Percentiles rank a stretch among this genome's conserved stretches.
Evolutionary conservation across 2,797 vertebrate species (phyloP).

Genomic region (Rhinogobio ventralis): DNA sequence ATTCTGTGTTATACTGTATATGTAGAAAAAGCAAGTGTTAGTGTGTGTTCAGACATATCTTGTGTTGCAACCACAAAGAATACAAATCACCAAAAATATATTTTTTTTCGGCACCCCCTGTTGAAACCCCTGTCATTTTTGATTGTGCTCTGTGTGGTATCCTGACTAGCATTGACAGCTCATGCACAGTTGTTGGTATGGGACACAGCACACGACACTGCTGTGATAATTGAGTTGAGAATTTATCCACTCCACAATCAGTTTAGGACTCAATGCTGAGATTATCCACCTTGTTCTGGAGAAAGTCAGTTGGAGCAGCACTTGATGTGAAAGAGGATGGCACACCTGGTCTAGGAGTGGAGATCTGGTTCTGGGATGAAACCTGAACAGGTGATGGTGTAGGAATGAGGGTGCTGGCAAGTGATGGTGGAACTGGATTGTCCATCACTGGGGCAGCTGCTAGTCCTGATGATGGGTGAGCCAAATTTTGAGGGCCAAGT

Average conservation of each 20-base stretch:
- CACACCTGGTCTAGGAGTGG: slow-evolving; percentile 25
- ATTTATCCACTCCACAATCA: not conserved
- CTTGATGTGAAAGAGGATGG: slow-evolving; percentile 29
- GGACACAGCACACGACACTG: not conserved
- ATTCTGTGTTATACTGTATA: slow-evolving; percentile 9
- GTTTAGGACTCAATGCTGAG: slow-evolving; percentile 49
- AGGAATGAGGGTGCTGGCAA: slow-evolving; percentile 50
- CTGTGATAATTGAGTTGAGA: not conserved
- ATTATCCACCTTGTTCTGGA: slow-evolving; percentile 45
- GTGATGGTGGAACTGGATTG: slow-evolving; percentile 49
- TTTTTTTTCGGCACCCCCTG: not conserved
- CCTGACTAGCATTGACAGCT: not conserved
- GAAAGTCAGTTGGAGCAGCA: slow-evolving; percentile 10
- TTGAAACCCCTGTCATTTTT: not conserved
- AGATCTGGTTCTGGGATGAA: not conserved
- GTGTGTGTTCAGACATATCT: slow-evolving; percentile 40
- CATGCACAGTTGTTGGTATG: not conserved
- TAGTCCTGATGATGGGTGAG: slow-evolving; percentile 48
- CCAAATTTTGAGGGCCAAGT: slow-evolving; percentile 56
- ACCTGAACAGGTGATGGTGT: slow-evolving; percentile 49
- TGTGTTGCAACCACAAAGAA: slow-evolving; percentile 10
- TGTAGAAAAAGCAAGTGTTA: slow-evolving; percentile 20
- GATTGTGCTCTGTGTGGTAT: not conserved
- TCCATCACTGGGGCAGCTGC: slow-evolving; percentile 43
- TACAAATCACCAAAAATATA: slow-evolving; percentile 30